Base-by-base conservation (phyloP, 2,113 vertebrate genomes). In the Nannobrachium achirus region DNA sequence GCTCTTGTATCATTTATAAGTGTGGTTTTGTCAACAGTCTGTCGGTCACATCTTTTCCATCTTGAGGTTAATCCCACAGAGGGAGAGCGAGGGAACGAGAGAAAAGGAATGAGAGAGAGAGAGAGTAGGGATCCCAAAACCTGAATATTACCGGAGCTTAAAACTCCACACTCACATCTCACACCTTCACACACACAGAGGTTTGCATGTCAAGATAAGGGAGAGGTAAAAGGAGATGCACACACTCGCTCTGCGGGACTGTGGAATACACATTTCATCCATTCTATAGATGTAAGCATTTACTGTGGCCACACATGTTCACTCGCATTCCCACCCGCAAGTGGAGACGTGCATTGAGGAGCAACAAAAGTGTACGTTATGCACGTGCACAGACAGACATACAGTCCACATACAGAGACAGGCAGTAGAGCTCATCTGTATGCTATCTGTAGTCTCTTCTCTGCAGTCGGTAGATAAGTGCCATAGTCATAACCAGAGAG, bases 121-220 rank as follows among this genome's bases (percentile, higher is more conserved):
- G 25, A 2, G 25, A 33, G 6, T 2, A 5, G 2, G 25, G 6
- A 13, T 85, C 79, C 84, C 77, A 84, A 33, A 89, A 88, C 82
- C 87, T 85, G 84, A 90, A 89, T 88, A 89, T 90, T 89, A 88
- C 85, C 57, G 49, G 77, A 63, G 79, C 84, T 88, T 73, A 85
- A 83, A 89, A 87, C 85, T 88, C 66, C 75, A 78, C 82, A 7
- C 82, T 90, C 87, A 78, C 89, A 90, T 89, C 85, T 88, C 87
- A 83, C 86, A 83, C 82, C 81, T 85, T 82, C 82, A 84, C 85
- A 75, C 25, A 25, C 77, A 79, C 72, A 81, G 85, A 80, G 84
- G 82, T 88, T 88, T 88, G 89, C 87, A 87, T 90, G 89, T 89
- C 86, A 87, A 86, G 89, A 90, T 89, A 89, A 90, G 86, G 80